Base-by-base conservation (phyloP, 2,888 invertebrate genomes). In the Pemphredon lugubris region DNA sequence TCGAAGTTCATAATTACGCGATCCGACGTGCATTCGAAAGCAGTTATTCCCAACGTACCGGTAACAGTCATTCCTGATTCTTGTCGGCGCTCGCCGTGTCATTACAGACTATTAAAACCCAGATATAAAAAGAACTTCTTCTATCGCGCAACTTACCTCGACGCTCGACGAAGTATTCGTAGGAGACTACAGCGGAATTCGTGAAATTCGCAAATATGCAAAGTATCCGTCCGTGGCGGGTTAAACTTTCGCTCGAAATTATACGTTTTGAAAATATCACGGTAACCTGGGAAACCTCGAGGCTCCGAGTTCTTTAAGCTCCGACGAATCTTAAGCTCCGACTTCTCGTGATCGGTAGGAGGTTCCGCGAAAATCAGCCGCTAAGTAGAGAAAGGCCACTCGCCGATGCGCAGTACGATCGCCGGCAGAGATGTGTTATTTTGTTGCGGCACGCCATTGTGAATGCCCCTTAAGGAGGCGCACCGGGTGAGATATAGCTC, bases 361-460 rank as follows among this genome's bases (percentile, higher is more conserved):
- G n/a, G n/a, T n/a, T n/a, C n/a, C n/a, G n/a, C n/a, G n/a, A n/a
- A n/a, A n/a, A n/a, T n/a, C n/a, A n/a, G n/a, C n/a, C n/a, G n/a
- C n/a, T n/a, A n/a, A n/a, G n/a, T n/a, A n/a, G n/a, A n/a, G n/a
- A n/a, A n/a, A n/a, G 20, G 11, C 53, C 34, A 44, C 65, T 57
- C 44, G n/a, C 54, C 37, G 60, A 63, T 47, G 54, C 57, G 73
- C 72, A 77, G 83, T 81, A 81, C n/a, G 83, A 81, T 65, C 79
- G 71, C 77, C n/a, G 72, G 70, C 82, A 79, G 80, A 83, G n/a
- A n/a, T n/a, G n/a, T 79, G 77, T 82, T 82, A 81, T 81, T 84
- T 82, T 57, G 67, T 44, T 21, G 58, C n/a, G n/a, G n/a, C 32
- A 57, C 63, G 57, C 53, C 80, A 83, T 75, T 83, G 81, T 80